Conservation (phyloP, 2,797 vertebrate genomes). For the Poeciliopsis gracilis region DNA sequence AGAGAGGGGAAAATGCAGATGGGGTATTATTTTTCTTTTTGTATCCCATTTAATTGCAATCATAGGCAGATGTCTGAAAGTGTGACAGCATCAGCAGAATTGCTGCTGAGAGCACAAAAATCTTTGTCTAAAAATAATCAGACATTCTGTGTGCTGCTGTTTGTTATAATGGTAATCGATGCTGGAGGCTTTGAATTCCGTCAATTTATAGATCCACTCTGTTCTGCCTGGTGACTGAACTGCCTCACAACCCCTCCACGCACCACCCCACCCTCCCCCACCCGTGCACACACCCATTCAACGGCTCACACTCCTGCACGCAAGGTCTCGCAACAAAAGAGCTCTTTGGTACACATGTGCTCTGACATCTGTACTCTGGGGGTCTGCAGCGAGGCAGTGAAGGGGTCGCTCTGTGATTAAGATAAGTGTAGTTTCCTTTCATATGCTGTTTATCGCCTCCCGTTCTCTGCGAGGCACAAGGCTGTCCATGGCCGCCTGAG, state of each 20-base stretch:
- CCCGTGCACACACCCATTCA: constrained; percentile 6
- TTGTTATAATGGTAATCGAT: constrained; percentile 99
- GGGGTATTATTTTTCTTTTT: constrained; percentile 94
- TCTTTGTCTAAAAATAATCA: constrained; percentile 99
- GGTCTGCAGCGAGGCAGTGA: constrained; percentile 69
- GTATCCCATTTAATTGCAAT: constrained; percentile 99
- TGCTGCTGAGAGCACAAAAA: constrained; percentile 99
- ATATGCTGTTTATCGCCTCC: constrained; percentile 90
- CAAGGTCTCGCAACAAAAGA: constrained; percentile 62
- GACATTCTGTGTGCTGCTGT: constrained; percentile 98
- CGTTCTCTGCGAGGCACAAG: constrained; percentile 87
- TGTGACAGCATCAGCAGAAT: constrained; percentile 99
- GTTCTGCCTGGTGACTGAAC: constrained; percentile 97
- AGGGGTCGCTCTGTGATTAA: constrained; percentile 87
- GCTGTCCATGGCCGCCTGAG: constrained; percentile 91
- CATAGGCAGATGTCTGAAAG: constrained; percentile 99
- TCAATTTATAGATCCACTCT: constrained; percentile 99
- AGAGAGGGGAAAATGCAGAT: constrained; percentile 85
- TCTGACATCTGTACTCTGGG: constrained; percentile 32
- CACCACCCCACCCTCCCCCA: background rate
- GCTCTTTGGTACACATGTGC: constrained; percentile 43
- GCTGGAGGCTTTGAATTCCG: constrained; percentile 99
- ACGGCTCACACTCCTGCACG: constrained; percentile 42
- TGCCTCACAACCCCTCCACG: constrained; percentile 79
- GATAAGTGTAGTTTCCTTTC: constrained; percentile 94